Evolutionary conservation across 2,888 invertebrate genomes (phyloP), one percentile per base, ranked within the genome.

Genomic region (Malachius bipustulatus): DNA sequence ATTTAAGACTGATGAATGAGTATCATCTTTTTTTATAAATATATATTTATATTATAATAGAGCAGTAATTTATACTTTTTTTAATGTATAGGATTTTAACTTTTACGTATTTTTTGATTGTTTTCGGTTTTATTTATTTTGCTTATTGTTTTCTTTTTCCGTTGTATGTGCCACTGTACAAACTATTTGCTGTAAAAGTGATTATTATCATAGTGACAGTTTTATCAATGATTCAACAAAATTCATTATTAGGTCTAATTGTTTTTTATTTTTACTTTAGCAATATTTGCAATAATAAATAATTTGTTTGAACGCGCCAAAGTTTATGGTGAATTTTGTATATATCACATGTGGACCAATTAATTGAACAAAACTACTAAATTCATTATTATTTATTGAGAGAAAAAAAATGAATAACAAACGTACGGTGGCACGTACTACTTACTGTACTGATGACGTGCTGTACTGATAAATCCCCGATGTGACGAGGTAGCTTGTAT

Each of bases 1-100:
- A 55, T 55, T 57, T 57, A 58, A 58, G 57, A 59, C 57, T 57
- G 57, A 57, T 56, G 55, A 50, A 42, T 49, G 51, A n/a, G n/a
- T n/a, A n/a, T 54, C 52, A 54, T 55, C 52, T 50, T 51, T 49
- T 47, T 47, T 38, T 42, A 48, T 42, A 39, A 42, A 35, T 41
- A 26, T 43, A 38, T 19, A 19, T 19, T n/a, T n/a, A n/a, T n/a
- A n/a, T n/a, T n/a, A n/a, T n/a, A n/a, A n/a, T n/a, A n/a, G n/a
- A 19, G 24, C 6, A 19, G n/a, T 19, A 19, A 19, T 6, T 37
- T 43, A 38, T 45, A 35, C 14, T 38, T 31, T 35, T 30, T 26
- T 19, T 16, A 32, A 32, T 32, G 30, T 15, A 26, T 28, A 31
- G 33, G 26, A 24, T 36, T 34, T 36, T 32, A 30, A 34, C 34